Percentiles rank a stretch among this genome's conserved stretches.
phyloP scores from a whole-genome alignment of 2,888 invertebrate genomes.

The Caradrina clavipalpis region DNA sequence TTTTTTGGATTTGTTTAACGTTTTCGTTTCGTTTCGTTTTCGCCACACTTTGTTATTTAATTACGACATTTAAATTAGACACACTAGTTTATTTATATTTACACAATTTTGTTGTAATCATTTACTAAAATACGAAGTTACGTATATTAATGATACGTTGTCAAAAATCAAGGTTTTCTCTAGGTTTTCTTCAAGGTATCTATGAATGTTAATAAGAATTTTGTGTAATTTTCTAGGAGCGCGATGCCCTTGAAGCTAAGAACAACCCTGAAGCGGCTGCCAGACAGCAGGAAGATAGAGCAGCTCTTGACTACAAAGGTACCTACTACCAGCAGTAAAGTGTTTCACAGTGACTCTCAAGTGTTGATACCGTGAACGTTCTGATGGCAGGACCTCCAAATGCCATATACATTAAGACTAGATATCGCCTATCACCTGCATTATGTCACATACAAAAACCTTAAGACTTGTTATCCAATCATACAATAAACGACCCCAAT shows the following conservation, averaged over 20 bases:
- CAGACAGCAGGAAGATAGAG: slow-evolving; percentile 82
- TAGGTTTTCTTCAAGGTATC: too few species aligned
- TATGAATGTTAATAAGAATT: not conserved
- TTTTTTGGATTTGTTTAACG: not conserved
- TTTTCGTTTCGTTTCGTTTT: too few species aligned
- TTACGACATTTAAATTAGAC: not conserved
- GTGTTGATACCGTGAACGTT: slow-evolving; percentile 65
- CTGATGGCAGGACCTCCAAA: slow-evolving; percentile 65
- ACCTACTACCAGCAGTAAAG: slow-evolving; percentile 90
- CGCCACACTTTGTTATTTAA: not conserved
- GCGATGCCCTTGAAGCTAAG: slow-evolving; percentile 89
- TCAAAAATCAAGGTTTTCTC: not conserved
- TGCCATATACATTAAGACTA: slow-evolving; percentile 65
- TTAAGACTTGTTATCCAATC: slow-evolving; percentile 47
- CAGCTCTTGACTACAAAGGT: slow-evolving; percentile 92
- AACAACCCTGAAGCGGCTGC: slow-evolving; percentile 88
- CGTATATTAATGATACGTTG: not conserved
- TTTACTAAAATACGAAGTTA: not conserved
- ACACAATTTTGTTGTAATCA: not conserved
- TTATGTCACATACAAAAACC: slow-evolving; percentile 39
- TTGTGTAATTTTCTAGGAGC: slow-evolving; percentile 88
- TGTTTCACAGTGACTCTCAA: slow-evolving; percentile 55
- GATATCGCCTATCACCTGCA: slow-evolving; percentile 45
- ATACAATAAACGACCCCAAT: slow-evolving; percentile 39
- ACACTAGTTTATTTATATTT: too few species aligned